Evolutionary conservation across 1,140 invertebrate genomes (phyloP), one percentile per base, ranked within the genome.

Genomic region (Neodiprion lecontei): DNA sequence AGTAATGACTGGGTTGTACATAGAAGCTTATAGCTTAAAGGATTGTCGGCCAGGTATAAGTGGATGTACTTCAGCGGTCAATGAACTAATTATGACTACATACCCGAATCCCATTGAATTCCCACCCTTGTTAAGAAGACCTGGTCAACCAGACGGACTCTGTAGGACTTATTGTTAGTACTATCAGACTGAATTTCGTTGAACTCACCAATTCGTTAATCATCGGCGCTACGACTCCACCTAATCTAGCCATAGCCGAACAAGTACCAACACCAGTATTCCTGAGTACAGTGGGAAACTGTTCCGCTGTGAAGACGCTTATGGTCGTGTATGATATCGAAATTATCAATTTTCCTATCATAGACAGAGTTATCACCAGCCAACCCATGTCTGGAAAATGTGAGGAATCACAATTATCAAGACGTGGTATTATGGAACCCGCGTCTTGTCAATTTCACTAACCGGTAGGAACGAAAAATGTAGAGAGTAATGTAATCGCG

Each of bases 341-440:
- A 70, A 96, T 95, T 12, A 93, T 93, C 78, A 96, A 89, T 88
- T 96, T 96, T 9, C 94, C 95, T 66, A 94, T 84, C 94, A 96
- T 96, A 9, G 94, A 93, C 66, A 93, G 90, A 8, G 90, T 88
- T 7, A 95, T 90, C 0, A 91, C 83, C n/a, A 94, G 77, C 89
- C 90, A 92, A 4, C 85, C 84, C 72, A 90, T 84, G 71, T 91
- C 92, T 93, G 79, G 28, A 88, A 87, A 77, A 74, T 76, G 76
- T 80, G 79, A 77, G 72, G 67, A 48, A 49, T 61, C 50, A 65
- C 71, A 75, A n/a, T 68, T 69, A 69, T 69, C 74, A 75, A 48
- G 80, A 49, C 48, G 70, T 12, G 14, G 75, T 66, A 73, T 69
- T 49, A 17, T 3, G 67, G 9, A 73, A 73, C 8, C 14, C 61